Base-by-base conservation (phyloP, 2,797 vertebrate species). In the Dipus sagitta region DNA sequence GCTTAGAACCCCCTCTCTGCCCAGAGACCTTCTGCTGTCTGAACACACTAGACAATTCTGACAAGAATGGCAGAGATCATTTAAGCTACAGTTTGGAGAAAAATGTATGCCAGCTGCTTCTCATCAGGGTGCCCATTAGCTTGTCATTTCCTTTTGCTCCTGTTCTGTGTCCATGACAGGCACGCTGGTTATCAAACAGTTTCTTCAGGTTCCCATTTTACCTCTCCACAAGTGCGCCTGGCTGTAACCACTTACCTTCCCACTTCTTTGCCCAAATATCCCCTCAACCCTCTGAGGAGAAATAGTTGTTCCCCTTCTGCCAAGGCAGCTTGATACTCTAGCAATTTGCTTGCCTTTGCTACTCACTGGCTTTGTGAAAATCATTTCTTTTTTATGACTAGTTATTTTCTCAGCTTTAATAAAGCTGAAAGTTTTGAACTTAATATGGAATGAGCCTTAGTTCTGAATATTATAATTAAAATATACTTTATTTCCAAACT, bases 111-210 rank as follows among this genome's bases (percentile, higher is more conserved):
- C 86, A 93, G 84, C 94, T 96, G 88, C 92, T 77, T 94, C 92
- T 70, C 92, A 91, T 77, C 67, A 76, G 94, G 95, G 70, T 54
- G 94, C 83, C 86, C 80, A 95, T 94, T 95, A 96, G 54, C 84
- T 77, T 96, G 94, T 91, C 88, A 94, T 88, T 92, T 93, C 58
- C 34, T 92, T 86, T 76, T 89, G 54, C 84, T 95, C 21, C 34
- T 93, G 83, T 92, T 30, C 75, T 85, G 32, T 18, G 78, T 95
- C 83, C 26, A 6, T 74, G 90, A 87, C 77, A 91, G 74, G 80
- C 67, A 30, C 26, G 42, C 62, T 85, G 83, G 80, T 88, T 89
- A 79, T 87, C 92, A 94, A 62, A 86, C 30, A n/a, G 72, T 80
- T 94, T 71, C 30, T 92, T 77, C 52, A 78, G 72, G 62, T 74